Base-by-base conservation (phyloP, 2,113 vertebrate species). In the Scortum barcoo region DNA sequence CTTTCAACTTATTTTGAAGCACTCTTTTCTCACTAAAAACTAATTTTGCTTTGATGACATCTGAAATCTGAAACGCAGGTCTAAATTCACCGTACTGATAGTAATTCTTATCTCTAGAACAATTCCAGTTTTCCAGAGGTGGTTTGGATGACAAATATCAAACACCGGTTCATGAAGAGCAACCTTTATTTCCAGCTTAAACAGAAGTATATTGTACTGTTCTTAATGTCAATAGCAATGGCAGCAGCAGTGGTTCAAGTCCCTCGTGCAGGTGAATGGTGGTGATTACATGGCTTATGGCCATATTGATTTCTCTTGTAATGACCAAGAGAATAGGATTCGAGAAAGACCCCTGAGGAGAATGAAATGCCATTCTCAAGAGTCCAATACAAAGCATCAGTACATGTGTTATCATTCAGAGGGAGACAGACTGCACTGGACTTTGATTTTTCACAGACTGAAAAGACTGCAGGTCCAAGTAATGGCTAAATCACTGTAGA, bases 241-340 rank as follows among this genome's bases (percentile, higher is more conserved):
- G 61, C 33, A 36, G 30, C n/a, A 50, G 71, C 56, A 69, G 1
- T 1, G 1, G 36, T 63, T 75, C 38, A 46, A 68, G 33, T 71
- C 26, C 19, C 16, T 68, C 24, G 66, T 26, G 24, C 42, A 65
- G 46, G 65, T 72, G 57, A 80, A 57, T 17, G 30, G 44, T 74
- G 40, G 62, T 67, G 80, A 88, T 76, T 56, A 61, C 71, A 62
- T 61, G 53, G 76, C 65, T 73, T 50, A 63, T 74, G 53, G 78
- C 76, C 36, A 83, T 69, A 88, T 76, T 82, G 85, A 88, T 91
- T 88, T 81, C 44, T 87, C 66, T 68, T 78, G 61, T 83, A 78
- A 81, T 83, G 70, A 69, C 67, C 78, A 78, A 72, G 33, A 78
- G 67, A 83, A 85, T 58, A 72, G n/a, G 30, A 58, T 78, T 82